Percentiles rank a stretch among this genome's conserved stretches.
Conservation (phyloP, 2,888 invertebrate genomes). For the Athrips mouffetella region DNA sequence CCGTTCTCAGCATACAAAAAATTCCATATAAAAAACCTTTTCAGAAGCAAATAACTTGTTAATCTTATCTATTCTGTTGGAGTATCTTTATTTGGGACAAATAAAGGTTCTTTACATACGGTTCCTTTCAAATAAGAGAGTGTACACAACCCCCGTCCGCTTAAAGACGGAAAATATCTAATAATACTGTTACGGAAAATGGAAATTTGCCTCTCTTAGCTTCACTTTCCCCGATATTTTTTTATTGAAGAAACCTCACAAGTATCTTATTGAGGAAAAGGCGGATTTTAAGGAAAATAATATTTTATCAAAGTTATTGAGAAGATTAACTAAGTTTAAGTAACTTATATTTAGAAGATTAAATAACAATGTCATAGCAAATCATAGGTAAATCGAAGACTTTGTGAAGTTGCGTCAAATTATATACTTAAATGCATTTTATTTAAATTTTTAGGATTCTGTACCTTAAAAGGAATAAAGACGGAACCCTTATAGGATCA, state of each 20-base stretch:
- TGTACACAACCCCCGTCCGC: neutral
- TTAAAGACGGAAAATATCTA: slow-evolving; percentile 3
- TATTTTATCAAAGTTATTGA: too few relatives aligned
- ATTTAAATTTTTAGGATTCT: too few relatives aligned
- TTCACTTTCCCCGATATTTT: neutral
- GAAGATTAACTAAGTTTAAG: too few relatives aligned
- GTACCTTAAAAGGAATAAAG: too few relatives aligned
- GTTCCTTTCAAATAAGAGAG: neutral
- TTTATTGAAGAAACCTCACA: neutral
- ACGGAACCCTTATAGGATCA: too few relatives aligned
- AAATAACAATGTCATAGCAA: too few relatives aligned
- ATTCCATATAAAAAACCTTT: slow-evolving; percentile 1
- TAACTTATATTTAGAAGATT: too few relatives aligned
- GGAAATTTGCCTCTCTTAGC: slow-evolving; percentile 3
- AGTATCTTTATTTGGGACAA: slow-evolving; percentile 6
- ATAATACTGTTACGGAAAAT: slow-evolving; percentile 10
- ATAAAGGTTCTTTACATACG: slow-evolving; percentile 1
- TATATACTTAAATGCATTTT: too few relatives aligned
- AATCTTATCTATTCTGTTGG: slow-evolving; percentile 1
- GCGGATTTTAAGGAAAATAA: too few relatives aligned
- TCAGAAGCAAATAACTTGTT: slow-evolving; percentile 3
- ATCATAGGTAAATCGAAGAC: too few relatives aligned
- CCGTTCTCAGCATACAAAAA: neutral
- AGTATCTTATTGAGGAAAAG: neutral
- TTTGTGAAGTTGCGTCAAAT: too few relatives aligned